Percentiles rank a stretch among this genome's conserved stretches.
These are phyloP conservation scores for Peromyscus nudipes DNA, from an alignment of 2,797 vertebrate species.

Conservation along the genomic window DNA sequence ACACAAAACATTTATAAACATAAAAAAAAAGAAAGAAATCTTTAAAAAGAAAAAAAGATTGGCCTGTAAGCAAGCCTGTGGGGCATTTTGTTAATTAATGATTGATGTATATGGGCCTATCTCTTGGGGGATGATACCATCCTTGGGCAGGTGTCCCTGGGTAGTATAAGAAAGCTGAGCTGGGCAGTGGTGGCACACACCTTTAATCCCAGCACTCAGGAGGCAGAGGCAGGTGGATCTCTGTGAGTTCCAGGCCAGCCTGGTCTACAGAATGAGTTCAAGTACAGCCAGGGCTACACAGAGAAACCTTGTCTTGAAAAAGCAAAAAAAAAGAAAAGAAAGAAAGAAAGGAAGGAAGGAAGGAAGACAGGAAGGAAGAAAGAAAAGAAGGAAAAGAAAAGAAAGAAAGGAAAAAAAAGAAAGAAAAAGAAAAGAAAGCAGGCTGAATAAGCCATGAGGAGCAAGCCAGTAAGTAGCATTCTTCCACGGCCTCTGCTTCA, in stretches of 20 bases:
- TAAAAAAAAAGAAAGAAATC: background rate
- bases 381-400: background rate
- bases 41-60: background rate
- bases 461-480: background rate
- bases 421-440: background rate
- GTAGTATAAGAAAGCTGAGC: background rate
- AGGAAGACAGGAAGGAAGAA: no score
- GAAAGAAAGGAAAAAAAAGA: background rate
- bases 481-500: background rate
- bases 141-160: background rate
- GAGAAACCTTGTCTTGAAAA: no score
- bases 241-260: no score
- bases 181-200: no score
- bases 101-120: background rate
- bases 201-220: no score
- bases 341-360: no score
- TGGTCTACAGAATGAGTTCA: no score
- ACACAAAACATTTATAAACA: background rate
- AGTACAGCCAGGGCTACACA: no score
- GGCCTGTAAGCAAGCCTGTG: no score
- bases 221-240: no score
- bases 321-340: no score
- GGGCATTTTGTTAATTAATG: background rate
- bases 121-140: background rate
- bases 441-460: background rate